Conservation (phyloP, 2,113 vertebrate genomes). For the Phylloscopus whistleri region DNA sequence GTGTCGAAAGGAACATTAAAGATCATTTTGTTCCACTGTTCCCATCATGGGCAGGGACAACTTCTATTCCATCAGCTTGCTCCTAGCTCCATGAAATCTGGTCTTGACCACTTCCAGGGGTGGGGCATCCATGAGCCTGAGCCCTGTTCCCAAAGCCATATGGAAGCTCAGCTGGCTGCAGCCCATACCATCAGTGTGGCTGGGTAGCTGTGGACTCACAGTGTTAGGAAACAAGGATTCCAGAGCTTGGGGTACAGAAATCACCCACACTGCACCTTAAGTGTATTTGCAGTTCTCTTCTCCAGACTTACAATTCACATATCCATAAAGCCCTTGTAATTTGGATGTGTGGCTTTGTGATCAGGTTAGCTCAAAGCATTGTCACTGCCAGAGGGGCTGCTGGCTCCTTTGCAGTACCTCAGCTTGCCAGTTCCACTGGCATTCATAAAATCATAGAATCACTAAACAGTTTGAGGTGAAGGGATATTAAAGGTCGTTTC, state of each 20-base stretch:
- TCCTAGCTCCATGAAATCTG: neutral
- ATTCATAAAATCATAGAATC: neutral
- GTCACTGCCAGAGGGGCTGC: accelerated
- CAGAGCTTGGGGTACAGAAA: neutral
- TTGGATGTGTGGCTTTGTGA: neutral
- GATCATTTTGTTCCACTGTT: neutral
- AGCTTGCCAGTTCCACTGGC: neutral
- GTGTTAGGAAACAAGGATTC: neutral
- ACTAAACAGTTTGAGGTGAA: neutral
- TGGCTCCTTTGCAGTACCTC: neutral
- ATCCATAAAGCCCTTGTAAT: neutral
- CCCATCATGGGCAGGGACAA: neutral
- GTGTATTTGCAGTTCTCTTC: neutral
- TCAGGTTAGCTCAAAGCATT: neutral
- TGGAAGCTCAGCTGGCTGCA: neutral
- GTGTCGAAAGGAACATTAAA: neutral
- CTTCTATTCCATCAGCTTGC: neutral
- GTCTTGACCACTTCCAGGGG: neutral
- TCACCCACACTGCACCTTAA: no score
- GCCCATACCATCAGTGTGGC: accelerated
- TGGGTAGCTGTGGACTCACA: neutral
- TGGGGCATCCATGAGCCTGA: neutral
- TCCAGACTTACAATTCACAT: accelerated
- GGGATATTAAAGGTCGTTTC: neutral
- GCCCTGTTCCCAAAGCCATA: neutral